Evolutionary conservation across 2,113 vertebrate species (phyloP), one percentile per base, ranked within the genome.

Genomic region (Toxostoma redivivum): DNA sequence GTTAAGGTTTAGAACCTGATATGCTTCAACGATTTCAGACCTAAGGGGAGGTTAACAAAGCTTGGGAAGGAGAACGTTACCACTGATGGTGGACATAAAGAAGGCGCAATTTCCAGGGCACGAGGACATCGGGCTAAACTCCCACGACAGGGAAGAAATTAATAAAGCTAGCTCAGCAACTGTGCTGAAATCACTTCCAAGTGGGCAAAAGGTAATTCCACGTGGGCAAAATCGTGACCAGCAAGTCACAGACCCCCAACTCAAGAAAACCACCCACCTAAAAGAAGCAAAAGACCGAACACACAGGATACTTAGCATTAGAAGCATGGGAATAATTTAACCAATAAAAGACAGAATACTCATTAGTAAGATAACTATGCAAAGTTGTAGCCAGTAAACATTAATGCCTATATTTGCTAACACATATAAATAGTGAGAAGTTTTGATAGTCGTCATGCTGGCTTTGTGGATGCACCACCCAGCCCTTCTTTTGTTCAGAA

Each of bases 221-320:
- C 12, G 10, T 54, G 7, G 8, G 12, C 7, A 24, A 61, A 48
- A 77, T 28, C 4, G 0, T 35, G 35, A 60, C 15, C 27, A 69
- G 17, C 11, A 66, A 37, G 25, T 50, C 37, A 48, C 0, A 48
- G 11, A 50, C 7, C 17, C 71, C 15, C 35, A 30, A 7, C 16
- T 31, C 53, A 74, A 45, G 33, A 66, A 60, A 60, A 58, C 7
- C 8, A 69, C 21, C 11, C 4, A 31, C 10, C 21, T 15, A 61
- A 40, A 54, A 35, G 21, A 35, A 40, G 23, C 20, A 33, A 60
- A 69, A 76, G 24, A 27, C 24, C 8, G 2, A 42, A 15, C 47
- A 82, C 0, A 0, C 13, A 35, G 18, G 17, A 21, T 31, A 38
- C 30, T 40, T 30, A 24, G 20, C 20, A 53, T 5, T 15, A 42